phyloP scores from a whole-genome alignment of 2,113 vertebrate species.

The Gallinago jamesoni region DNA sequence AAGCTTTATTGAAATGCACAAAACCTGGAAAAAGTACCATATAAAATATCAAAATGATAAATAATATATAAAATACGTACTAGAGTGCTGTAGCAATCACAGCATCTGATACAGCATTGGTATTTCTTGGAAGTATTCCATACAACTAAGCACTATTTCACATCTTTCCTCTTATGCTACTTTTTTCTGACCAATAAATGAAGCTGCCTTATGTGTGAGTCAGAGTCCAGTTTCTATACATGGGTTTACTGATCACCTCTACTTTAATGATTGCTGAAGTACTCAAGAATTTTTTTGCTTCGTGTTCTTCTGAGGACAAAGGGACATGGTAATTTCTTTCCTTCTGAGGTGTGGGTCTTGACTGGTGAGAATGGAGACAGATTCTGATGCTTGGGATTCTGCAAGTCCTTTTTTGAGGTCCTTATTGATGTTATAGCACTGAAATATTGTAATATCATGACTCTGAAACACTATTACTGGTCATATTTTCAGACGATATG shows the following conservation, averaged over 20 bases:
- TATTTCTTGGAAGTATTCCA: background rate
- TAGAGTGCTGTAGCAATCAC: background rate
- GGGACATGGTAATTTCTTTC: background rate
- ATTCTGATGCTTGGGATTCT: background rate
- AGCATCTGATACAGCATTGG: background rate
- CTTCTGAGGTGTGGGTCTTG: background rate
- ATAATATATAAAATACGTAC: fast-evolving
- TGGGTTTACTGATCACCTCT: background rate
- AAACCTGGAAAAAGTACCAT: background rate
- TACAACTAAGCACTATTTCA: background rate
- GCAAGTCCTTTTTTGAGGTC: background rate
- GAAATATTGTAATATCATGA: background rate
- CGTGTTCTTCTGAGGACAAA: background rate
- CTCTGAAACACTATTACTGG: background rate
- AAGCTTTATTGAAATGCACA: background rate
- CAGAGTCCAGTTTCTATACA: background rate
- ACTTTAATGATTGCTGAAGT: background rate
- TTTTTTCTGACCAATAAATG: background rate
- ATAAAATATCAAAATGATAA: background rate
- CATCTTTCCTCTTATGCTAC: background rate
- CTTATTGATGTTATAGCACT: background rate
- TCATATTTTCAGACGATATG: background rate
- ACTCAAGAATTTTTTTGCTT: background rate
- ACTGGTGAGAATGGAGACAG: background rate
- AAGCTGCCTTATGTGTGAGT: fast-evolving